phyloP scores from a whole-genome alignment of 2,797 vertebrate species.

The Coregonus suidteri region DNA sequence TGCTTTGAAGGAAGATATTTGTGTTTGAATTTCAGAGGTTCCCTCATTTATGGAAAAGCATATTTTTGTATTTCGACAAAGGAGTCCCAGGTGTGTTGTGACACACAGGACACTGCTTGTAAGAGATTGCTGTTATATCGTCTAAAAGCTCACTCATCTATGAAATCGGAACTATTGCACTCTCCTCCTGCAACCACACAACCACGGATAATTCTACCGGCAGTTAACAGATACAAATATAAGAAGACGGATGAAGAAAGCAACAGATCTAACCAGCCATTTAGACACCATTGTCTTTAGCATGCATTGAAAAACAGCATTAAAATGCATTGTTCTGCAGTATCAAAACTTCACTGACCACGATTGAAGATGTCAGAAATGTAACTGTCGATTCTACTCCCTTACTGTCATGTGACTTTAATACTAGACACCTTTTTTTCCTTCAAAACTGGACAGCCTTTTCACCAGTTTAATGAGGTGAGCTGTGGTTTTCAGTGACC shows the following conservation, averaged over 20 bases:
- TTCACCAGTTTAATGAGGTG: constrained; percentile 93
- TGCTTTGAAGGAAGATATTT: constrained; percentile 9
- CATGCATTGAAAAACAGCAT: constrained; percentile 29
- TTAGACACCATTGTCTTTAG: constrained; percentile 4
- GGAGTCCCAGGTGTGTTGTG: constrained; percentile 25
- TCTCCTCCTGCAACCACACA: constrained; percentile 40
- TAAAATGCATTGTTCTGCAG: constrained; percentile 58
- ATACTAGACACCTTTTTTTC: constrained; percentile 60
- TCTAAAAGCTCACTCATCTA: constrained; percentile 53
- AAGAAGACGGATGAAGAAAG: constrained; percentile 34
- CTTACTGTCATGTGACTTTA: constrained; percentile 78
- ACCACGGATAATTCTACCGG: constrained; percentile 45
- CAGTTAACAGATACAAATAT: constrained; percentile 60
- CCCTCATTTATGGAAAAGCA: constrained; percentile 22
- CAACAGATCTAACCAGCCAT: neutral
- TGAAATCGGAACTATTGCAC: constrained; percentile 59
- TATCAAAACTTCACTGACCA: constrained; percentile 63
- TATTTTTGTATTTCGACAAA: constrained; percentile 10
- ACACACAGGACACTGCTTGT: constrained; percentile 27
- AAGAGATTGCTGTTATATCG: constrained; percentile 30
- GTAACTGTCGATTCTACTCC: constrained; percentile 66
- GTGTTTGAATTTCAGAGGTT: constrained; percentile 16
- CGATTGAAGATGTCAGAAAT: constrained; percentile 68
- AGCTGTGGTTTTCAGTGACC: constrained; percentile 79
- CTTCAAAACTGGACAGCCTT: constrained; percentile 62